Base-by-base conservation (phyloP, 2,797 vertebrate genomes). In the Chelon labrosus region DNA sequence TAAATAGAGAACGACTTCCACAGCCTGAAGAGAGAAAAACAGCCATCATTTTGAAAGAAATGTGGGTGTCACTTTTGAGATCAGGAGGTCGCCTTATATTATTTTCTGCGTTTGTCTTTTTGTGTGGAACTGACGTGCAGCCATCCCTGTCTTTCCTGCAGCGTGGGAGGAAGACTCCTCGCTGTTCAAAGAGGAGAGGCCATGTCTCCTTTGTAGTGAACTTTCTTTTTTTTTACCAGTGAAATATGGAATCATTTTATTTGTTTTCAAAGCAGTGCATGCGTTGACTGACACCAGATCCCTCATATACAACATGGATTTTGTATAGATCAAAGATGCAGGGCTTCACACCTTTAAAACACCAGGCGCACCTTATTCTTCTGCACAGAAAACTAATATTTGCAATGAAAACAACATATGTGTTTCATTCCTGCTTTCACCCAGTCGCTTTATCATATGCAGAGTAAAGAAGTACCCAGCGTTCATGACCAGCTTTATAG, bases 381-480 rank as follows among this genome's bases (percentile, higher is more conserved):
- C 12, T 1, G 9, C 2, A 47, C 12, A 13, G 4, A 9, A 52
- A 60, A 59, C 39, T 10, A 52, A 42, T 13, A 58, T 10, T 39
- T 3, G 8, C 38, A 2, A 9, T 20, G 59, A 64, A 77, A 55
- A 53, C 14, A 11, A 37, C 7, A 35, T 27, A 31, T 31, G 22
- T 22, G 22, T 54, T 44, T 76, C 8, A 0, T 12, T 9, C 58
- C 41, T 54, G 46, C 42, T 49, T 20, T 54, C 42, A 61, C 44
- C 50, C 31, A 4, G 19, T 22, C 22, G 22, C 22, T 22, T 22
- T 3, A 22, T 22, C 22, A 1, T 22, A 22, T 62, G 14, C 10
- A 38, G 42, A 69, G 31, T 35, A 20, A 39, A 70, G 31, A 37
- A 59, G 35, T 20, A 49, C 39, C 37, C 22, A 58, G 25, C 14